A percentile compares a stretch with the other conserved stretches of the same genome.
Evolutionary conservation across 2,797 vertebrate genomes (phyloP).

Genomic region (Siniperca undulata): DNA sequence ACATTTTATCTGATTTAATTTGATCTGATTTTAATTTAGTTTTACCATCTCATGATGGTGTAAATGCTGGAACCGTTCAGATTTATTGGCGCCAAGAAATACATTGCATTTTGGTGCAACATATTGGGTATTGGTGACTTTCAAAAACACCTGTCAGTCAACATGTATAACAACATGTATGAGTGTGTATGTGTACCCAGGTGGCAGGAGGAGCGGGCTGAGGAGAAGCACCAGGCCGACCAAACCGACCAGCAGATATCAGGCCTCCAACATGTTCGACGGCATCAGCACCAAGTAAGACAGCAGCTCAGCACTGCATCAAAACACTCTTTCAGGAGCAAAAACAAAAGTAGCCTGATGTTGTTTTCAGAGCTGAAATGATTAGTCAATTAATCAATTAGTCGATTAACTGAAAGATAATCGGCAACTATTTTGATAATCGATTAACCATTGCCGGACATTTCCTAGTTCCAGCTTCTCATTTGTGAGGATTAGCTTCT

Average conservation of each 20-base stretch:
- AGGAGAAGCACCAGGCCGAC: slow-evolving; percentile 56
- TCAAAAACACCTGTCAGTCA: not conserved
- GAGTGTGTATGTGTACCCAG: slow-evolving; percentile 4
- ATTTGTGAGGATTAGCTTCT: too few species aligned
- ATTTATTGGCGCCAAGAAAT: not conserved
- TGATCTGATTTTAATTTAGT: too few species aligned
- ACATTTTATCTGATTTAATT: too few species aligned
- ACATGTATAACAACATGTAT: not conserved
- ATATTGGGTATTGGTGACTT: not conserved
- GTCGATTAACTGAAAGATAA: too few species aligned
- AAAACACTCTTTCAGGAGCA: too few species aligned
- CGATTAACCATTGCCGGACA: too few species aligned
- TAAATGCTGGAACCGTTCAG: not conserved
- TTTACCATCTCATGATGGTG: too few species aligned
- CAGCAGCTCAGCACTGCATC: not conserved
- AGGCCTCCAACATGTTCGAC: slow-evolving; percentile 38
- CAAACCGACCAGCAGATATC: slow-evolving; percentile 38
- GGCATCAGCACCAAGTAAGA: slow-evolving; percentile 54
- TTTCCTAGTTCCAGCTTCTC: too few species aligned
- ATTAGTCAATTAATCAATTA: not conserved
- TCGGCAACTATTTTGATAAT: too few species aligned
- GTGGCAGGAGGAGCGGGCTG: not conserved
- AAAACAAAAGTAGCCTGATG: not conserved
- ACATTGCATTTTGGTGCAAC: not conserved
- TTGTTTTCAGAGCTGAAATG: not conserved